Conservation (phyloP, 2,113 vertebrate species). For the Ancistrus triradiatus region DNA sequence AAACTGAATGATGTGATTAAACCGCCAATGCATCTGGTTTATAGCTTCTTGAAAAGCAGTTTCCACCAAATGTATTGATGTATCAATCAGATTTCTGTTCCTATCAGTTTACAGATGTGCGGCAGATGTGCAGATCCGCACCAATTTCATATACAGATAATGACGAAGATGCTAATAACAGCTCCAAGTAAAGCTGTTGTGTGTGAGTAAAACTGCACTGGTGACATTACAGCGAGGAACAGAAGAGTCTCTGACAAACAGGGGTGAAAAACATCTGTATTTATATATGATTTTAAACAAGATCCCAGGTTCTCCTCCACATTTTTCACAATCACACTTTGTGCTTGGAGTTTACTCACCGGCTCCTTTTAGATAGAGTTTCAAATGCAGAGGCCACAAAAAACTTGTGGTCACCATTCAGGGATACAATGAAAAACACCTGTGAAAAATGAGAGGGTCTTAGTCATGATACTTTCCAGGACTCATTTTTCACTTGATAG, state of each 20-base stretch:
- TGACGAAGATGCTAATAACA: constrained; percentile 19
- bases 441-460: constrained; percentile 34
- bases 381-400: constrained; percentile 33
- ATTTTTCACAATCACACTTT: constrained; percentile 42
- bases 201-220: constrained; percentile 7
- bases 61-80: neutral
- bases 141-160: constrained; percentile 21
- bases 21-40: neutral
- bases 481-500: constrained; percentile 49
- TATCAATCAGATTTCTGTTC: neutral
- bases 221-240: constrained; percentile 11
- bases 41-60: neutral
- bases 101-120: constrained; percentile 8
- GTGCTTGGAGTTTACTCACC: constrained; percentile 38
- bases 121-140: neutral
- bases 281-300: constrained; percentile 33
- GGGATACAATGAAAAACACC: constrained; percentile 36
- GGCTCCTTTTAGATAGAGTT: constrained; percentile 30
- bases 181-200: constrained; percentile 8
- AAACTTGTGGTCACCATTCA: constrained; percentile 33
- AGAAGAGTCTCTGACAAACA: constrained; percentile 25
- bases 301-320: constrained; percentile 28
- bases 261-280: constrained; percentile 11
- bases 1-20: constrained; percentile 14
- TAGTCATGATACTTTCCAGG: constrained; percentile 38